Conservation (phyloP, 2,888 invertebrate species). For the Oxytorus armatus region DNA sequence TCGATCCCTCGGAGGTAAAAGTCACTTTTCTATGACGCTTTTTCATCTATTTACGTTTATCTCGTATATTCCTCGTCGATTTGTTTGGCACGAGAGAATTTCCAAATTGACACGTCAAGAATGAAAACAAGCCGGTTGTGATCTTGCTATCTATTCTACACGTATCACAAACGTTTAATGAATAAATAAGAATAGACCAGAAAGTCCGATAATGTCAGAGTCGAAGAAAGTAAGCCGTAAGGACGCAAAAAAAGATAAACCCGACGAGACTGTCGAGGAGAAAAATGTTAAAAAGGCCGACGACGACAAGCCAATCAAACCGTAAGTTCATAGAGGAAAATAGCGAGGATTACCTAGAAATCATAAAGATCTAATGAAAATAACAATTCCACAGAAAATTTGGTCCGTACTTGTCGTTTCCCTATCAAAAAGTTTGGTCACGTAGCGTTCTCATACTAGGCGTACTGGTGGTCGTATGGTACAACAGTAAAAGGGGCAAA, state of each 20-base stretch:
- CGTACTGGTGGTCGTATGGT: constrained; percentile 86
- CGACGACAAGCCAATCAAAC: constrained; percentile 64
- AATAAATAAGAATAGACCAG: constrained; percentile 32
- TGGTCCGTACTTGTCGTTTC: constrained; percentile 83
- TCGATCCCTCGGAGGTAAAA: too few relatives aligned
- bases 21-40: too few relatives aligned
- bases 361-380: not conserved
- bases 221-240: constrained; percentile 72
- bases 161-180: not conserved
- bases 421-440: constrained; percentile 85
- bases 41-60: not conserved
- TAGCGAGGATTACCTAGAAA: not conserved
- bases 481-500: constrained; percentile 87
- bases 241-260: constrained; percentile 69
- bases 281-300: constrained; percentile 46
- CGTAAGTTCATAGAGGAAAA: constrained; percentile 64
- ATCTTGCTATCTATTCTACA: not conserved
- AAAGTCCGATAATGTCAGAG: constrained; percentile 78
- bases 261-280: constrained; percentile 51
- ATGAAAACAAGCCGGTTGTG: constrained; percentile 29
- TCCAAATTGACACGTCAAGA: constrained; percentile 5
- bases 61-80: not conserved
- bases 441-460: constrained; percentile 83
- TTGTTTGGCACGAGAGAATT: constrained; percentile 15
- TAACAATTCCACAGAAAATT: constrained; percentile 80